Evolutionary conservation across 2,797 vertebrate genomes (phyloP).

Genomic region (Erithacus rubecula): DNA sequence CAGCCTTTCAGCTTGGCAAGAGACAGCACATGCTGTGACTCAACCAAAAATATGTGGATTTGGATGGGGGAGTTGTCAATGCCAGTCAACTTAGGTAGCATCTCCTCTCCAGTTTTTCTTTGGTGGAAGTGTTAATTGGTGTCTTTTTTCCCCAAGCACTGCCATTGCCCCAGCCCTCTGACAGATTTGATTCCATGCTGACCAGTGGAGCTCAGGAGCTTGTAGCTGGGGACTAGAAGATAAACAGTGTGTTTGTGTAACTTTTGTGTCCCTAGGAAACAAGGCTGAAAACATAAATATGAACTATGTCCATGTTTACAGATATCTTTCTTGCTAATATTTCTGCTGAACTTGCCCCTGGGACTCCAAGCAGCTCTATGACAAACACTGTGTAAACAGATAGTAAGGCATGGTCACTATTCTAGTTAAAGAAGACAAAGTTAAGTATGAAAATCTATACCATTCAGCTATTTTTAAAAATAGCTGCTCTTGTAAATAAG

Average conservation of each 20-base stretch:
- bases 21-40: not conserved
- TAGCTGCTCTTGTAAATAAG: not conserved
- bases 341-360: not conserved
- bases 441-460: not conserved
- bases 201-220: not conserved
- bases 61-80: not conserved
- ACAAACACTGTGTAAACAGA: not conserved
- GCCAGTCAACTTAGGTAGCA: not conserved
- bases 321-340: not conserved
- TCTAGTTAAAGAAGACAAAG: not conserved
- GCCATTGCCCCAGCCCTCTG: not conserved
- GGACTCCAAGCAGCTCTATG: not conserved
- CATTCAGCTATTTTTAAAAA: not conserved
- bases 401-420: not conserved
- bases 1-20: not conserved
- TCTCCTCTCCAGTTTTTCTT: not conserved
- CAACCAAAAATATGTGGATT: not conserved
- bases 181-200: not conserved
- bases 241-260: not conserved
- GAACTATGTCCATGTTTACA: conserved; percentile 4
- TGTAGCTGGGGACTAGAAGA: not conserved
- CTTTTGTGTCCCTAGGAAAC: not conserved
- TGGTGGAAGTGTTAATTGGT: not conserved
- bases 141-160: not conserved
- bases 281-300: not conserved